Percentiles rank a stretch among this genome's conserved stretches.
Conservation (phyloP, 1,140 invertebrate genomes). For the Rhynchophorus ferrugineus region DNA sequence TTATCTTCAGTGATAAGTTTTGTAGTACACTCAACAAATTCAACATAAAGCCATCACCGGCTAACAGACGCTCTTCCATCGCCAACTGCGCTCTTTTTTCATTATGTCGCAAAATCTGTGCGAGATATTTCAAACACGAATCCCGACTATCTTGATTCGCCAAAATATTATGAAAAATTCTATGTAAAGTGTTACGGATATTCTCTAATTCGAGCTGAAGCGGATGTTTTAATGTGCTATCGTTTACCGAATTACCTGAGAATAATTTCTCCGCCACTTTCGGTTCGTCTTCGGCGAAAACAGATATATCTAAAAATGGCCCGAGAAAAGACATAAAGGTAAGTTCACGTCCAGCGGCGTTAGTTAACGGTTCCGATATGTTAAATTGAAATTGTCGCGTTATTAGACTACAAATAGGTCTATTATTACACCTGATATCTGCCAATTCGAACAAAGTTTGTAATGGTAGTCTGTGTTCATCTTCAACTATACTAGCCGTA, state of each 20-base stretch:
- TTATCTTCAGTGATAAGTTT: conserved; percentile 76
- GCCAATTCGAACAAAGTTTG: conserved; percentile 59
- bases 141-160: conserved; percentile 70
- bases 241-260: conserved; percentile 37
- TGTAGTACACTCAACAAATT: conserved; percentile 88
- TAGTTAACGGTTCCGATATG: conserved; percentile 50
- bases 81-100: conserved; percentile 84
- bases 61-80: conserved; percentile 74
- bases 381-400: conserved; percentile 63
- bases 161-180: conserved; percentile 76
- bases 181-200: conserved; percentile 63
- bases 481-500: conserved; percentile 60
- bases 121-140: conserved; percentile 68
- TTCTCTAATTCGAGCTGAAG: conserved; percentile 68
- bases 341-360: conserved; percentile 64
- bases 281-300: conserved; percentile 89
- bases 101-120: conserved; percentile 68
- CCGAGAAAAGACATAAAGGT: conserved; percentile 77
- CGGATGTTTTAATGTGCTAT: conserved; percentile 54
- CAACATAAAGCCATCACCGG: conserved; percentile 90
- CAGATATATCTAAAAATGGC: conserved; percentile 80
- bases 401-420: conserved; percentile 75
- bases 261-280: conserved; percentile 49
- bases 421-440: conserved; percentile 56
- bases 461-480: conserved; percentile 57